phyloP scores from a whole-genome alignment of 2,797 vertebrate genomes.

The Poeciliopsis paucimaculata region DNA sequence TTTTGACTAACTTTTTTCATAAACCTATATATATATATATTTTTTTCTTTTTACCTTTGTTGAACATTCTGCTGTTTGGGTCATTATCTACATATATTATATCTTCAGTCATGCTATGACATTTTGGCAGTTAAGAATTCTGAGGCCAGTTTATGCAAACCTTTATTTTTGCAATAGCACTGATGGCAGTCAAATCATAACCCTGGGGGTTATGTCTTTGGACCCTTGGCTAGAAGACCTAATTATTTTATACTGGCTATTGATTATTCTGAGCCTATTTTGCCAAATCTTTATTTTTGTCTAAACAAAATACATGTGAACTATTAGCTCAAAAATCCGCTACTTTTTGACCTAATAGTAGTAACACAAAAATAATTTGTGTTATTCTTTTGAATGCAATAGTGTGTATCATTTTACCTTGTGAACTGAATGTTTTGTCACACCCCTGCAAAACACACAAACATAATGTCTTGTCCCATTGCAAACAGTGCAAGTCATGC shows the following conservation, averaged over 20 bases:
- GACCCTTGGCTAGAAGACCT: neutral
- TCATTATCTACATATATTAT: neutral
- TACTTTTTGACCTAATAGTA: no score
- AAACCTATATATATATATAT: neutral
- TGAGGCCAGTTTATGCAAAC: neutral
- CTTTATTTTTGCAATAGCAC: neutral
- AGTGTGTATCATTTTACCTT: neutral
- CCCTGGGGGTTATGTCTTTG: neutral
- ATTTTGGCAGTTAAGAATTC: neutral
- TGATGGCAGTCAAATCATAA: neutral
- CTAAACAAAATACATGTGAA: neutral
- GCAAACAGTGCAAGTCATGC: constrained; percentile 17
- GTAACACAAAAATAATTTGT: neutral
- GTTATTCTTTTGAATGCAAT: neutral
- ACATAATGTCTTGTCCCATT: constrained; percentile 16
- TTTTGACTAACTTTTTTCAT: no score
- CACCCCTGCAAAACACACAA: neutral
- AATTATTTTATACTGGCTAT: neutral
- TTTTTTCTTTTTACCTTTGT: neutral
- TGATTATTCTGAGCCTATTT: neutral
- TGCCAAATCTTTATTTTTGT: neutral
- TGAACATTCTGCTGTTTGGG: neutral
- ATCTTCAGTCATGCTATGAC: neutral
- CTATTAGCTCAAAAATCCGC: neutral
- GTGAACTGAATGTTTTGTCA: neutral